phyloP scores from a whole-genome alignment of 2,797 vertebrate genomes.

The Chelmon rostratus region DNA sequence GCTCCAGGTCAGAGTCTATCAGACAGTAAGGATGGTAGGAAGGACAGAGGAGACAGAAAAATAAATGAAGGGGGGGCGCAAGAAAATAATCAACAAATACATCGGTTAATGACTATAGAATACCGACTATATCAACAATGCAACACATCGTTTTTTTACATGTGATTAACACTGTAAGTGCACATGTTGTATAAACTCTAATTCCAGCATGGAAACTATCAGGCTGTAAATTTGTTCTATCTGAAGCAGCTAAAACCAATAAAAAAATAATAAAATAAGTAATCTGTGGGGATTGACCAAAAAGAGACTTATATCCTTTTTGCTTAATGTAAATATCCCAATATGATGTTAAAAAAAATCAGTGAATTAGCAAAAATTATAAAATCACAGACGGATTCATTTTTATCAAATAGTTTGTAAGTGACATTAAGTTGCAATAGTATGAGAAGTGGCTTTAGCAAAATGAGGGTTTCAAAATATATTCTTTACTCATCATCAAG shows the following conservation, averaged over 20 bases:
- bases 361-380: not conserved
- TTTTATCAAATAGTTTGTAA: not conserved
- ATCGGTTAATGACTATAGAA: not conserved
- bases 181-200: not conserved
- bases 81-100: not conserved
- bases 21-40: not conserved
- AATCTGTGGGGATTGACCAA: not conserved
- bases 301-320: not conserved
- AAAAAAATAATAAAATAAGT: not conserved
- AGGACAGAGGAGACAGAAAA: not conserved
- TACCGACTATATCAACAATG: not conserved
- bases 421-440: not conserved
- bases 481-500: no score
- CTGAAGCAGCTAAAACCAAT: not conserved
- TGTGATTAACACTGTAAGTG: not conserved
- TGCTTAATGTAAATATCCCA: not conserved
- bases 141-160: not conserved
- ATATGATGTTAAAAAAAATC: not conserved
- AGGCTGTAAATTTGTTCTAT: not conserved
- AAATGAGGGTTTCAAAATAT: no score
- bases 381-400: not conserved
- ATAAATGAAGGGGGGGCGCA: not conserved
- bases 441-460: no score
- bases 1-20: constrained; percentile 87
- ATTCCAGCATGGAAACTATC: not conserved